Base-by-base conservation (phyloP, 2,888 invertebrate species). In the Cephus runcator region DNA sequence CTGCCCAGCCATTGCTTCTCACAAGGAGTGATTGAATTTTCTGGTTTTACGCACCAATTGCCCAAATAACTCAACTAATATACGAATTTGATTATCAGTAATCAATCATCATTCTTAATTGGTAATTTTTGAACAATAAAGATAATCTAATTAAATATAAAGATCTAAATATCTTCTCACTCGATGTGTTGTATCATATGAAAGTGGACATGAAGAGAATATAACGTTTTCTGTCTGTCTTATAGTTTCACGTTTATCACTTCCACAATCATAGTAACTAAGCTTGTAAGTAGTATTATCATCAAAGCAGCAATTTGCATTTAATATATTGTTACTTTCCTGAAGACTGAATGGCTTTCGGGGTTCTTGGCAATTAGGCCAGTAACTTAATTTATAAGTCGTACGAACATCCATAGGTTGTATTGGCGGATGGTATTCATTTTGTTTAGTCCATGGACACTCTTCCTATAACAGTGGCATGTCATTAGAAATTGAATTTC, bases 321-420 rank as follows among this genome's bases (percentile, higher is more conserved):
- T 91, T 12, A 91, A 78, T 69, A 90, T 36, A 78, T 91, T 91
- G 2, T 89, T 86, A 0, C 77, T 82, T 73, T 83, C 82, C 30
- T 69, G 77, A 0, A 69, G 34, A n/a, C 75, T 69, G 33, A 89
- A 84, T 4, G 90, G 88, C 30, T 84, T 79, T 69, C 82, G 79
- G 9, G 73, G 85, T 33, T 87, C 81, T 75, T 85, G 83, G 12
- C 83, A 85, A 69, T 87, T 86, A 0, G 91, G 90, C 90, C 90
- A 90, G 75, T 89, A 91, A 79, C 91, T 91, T 68, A 91, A 82
- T 73, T 81, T 88, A 79, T 91, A 91, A 4, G 91, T 91, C 6
- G 91, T 91, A 75, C 84, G 83, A 12, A 73, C 82, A 1, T 90
- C 90, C 78, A 91, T 82, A 23, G 86, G 85, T 1, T 84, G 83